These are phyloP conservation scores for Tachina grossa DNA, from an alignment of 2,888 invertebrate genomes.

Conservation along the genomic window DNA sequence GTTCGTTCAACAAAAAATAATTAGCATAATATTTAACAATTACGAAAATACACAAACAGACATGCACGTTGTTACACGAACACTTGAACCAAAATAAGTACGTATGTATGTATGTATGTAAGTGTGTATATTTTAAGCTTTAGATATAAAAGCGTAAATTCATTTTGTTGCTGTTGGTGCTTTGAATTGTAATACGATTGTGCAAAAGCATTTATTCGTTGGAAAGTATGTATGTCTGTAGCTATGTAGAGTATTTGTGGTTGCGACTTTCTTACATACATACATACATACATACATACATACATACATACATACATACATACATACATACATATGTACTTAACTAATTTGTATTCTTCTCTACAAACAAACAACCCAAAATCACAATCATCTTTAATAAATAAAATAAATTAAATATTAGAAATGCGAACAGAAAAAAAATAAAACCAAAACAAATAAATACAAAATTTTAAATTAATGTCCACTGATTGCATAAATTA, in stretches of 20 bases:
- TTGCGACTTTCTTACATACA: background rate
- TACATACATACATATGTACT: background rate
- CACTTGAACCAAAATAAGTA: background rate
- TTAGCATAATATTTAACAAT: conserved; percentile 71
- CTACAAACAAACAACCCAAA: conserved; percentile 13
- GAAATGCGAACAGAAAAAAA: conserved; percentile 3
- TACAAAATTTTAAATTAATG: conserved; percentile 62
- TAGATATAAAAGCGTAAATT: conserved; percentile 1
- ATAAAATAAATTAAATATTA: conserved; percentile 50
- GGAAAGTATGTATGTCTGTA: background rate
- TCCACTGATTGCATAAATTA: conserved; percentile 69
- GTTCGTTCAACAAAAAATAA: conserved; percentile 64
- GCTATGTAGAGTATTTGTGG: conserved; percentile 4
- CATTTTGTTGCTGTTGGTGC: conserved; percentile 13
- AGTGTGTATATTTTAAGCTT: conserved; percentile 21
- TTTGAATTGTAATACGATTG: conserved; percentile 25
- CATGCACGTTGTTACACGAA: background rate
- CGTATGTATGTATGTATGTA: background rate
- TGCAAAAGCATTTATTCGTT: conserved; percentile 3
- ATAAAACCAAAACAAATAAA: conserved; percentile 48
- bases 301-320: too few species aligned
- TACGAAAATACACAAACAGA: conserved; percentile 29
- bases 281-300: too few species aligned
- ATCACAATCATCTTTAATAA: conserved; percentile 56
- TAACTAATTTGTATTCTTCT: conserved; percentile 64